Evolutionary conservation across 2,113 vertebrate genomes (phyloP).

Genomic region (Sinosuthora webbiana): DNA sequence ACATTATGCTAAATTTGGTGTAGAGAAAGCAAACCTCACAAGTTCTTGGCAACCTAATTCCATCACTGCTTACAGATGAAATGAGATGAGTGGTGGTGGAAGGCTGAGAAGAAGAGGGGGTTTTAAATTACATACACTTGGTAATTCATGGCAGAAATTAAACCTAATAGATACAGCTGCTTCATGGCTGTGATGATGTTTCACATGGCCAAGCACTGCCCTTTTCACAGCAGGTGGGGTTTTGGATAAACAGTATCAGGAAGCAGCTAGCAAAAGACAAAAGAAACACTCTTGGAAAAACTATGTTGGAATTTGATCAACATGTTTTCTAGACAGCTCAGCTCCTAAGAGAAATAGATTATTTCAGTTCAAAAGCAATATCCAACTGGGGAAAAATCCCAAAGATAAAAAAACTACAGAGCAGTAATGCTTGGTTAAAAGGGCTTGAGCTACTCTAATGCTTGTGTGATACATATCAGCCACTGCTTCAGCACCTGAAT

Average conservation of each 20-base stretch:
- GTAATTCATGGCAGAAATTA: constrained; percentile 18
- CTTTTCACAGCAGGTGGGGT: constrained; percentile 12
- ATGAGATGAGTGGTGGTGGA: not conserved
- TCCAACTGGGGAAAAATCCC: not conserved
- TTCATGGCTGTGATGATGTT: not conserved
- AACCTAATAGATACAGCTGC: not conserved
- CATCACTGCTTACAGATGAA: not conserved
- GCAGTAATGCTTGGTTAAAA: not conserved
- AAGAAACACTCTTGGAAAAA: constrained; percentile 19
- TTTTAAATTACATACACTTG: not conserved
- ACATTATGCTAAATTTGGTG: constrained; percentile 14
- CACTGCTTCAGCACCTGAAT: not conserved
- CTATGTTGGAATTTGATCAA: not conserved
- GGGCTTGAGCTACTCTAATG: not conserved
- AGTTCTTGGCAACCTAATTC: constrained; percentile 10
- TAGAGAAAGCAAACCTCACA: not conserved
- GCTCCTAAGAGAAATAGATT: not conserved
- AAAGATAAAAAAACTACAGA: not conserved
- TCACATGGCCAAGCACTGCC: not conserved
- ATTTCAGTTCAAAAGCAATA: constrained; percentile 2
- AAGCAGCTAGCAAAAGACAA: constrained; percentile 24
- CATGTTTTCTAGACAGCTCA: constrained; percentile 8
- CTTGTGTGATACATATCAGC: not conserved
- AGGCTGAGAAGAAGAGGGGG: not conserved
- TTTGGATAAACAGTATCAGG: constrained; percentile 30